A percentile compares a stretch with the other conserved stretches of the same genome.
Conservation (phyloP, 2,113 vertebrate genomes). For the Protomyctophum bolini region DNA sequence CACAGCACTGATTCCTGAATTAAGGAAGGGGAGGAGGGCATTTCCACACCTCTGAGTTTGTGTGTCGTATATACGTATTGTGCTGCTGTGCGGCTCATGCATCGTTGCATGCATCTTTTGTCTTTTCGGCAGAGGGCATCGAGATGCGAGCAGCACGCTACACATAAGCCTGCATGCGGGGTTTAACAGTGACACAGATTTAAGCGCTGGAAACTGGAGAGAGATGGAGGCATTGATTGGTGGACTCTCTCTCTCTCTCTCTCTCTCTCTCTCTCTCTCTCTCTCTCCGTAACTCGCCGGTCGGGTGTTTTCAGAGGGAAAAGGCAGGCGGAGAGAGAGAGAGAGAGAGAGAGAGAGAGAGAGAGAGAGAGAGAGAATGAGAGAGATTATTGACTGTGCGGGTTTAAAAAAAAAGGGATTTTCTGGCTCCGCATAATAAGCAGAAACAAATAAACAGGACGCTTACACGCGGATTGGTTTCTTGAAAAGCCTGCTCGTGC, state of each 20-base stretch:
- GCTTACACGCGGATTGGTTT: constrained; percentile 22
- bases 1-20: constrained; percentile 74
- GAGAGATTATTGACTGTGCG: constrained; percentile 43
- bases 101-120: constrained; percentile 69
- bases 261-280: background rate
- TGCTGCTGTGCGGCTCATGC: constrained; percentile 54
- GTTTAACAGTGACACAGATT: constrained; percentile 66
- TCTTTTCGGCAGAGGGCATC: constrained; percentile 27
- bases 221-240: constrained; percentile 1
- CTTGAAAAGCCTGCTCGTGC: constrained; percentile 43
- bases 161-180: constrained; percentile 4
- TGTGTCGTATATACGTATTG: constrained; percentile 43
- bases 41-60: constrained; percentile 72
- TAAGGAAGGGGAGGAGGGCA: constrained; percentile 58
- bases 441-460: constrained; percentile 40
- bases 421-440: constrained; percentile 39
- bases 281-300: background rate
- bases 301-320: constrained; percentile 24
- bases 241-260: background rate
- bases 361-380: constrained; percentile 40
- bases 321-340: too few relatives aligned
- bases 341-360: background rate
- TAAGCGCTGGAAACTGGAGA: constrained; percentile 32
- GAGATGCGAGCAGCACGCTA: constrained; percentile 52
- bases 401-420: constrained; percentile 52